A percentile compares a stretch with the other conserved stretches of the same genome.
Conservation (phyloP, 2,797 vertebrate genomes). For the Centropyge bicolor region DNA sequence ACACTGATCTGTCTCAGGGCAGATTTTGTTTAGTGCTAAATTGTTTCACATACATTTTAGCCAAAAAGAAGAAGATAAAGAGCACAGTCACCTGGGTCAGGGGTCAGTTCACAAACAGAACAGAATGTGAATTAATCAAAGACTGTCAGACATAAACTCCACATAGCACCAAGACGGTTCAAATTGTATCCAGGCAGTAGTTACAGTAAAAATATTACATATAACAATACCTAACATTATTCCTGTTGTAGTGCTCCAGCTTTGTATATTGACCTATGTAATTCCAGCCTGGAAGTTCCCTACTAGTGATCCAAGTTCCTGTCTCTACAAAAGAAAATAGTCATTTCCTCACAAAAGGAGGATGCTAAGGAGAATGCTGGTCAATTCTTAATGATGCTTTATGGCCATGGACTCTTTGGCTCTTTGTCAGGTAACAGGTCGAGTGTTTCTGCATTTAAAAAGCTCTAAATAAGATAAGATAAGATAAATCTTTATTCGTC, state of each 20-base stretch:
- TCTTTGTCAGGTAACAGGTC: background rate
- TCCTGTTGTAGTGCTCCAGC: background rate
- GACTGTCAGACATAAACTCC: too few species aligned
- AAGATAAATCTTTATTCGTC: too few species aligned
- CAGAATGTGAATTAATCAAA: too few species aligned
- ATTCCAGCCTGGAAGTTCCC: background rate
- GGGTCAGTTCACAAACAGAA: too few species aligned
- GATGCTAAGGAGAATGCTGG: background rate
- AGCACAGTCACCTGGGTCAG: too few species aligned
- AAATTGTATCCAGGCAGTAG: background rate
- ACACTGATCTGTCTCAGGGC: background rate
- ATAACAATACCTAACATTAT: background rate
- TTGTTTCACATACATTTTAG: background rate
- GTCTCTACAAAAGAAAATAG: background rate
- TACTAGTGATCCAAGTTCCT: constrained; percentile 1
- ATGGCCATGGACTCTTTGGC: background rate
- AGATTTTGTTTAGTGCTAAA: background rate
- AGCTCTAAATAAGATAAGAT: background rate
- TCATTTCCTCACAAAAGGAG: background rate
- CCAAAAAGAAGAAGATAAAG: too few species aligned
- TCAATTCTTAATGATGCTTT: constrained; percentile 6
- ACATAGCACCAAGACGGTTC: too few species aligned
- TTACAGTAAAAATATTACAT: background rate
- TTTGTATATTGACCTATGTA: background rate
- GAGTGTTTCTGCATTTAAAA: background rate